phyloP scores from a whole-genome alignment of 1,140 invertebrate species.

The Vollenhovia emeryi region DNA sequence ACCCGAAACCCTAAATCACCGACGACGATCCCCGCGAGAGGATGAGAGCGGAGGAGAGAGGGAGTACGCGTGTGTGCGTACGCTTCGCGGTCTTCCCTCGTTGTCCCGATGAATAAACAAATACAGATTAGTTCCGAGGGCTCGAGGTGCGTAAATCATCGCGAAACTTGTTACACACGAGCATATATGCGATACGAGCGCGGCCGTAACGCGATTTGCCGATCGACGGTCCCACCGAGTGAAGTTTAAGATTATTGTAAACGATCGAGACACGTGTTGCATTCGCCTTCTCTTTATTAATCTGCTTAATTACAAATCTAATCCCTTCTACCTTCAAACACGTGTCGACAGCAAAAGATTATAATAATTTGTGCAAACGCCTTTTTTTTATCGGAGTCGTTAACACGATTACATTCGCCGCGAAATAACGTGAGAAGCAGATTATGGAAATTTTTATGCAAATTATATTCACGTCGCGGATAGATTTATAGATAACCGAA shows the following conservation, averaged over 20 bases:
- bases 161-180: conserved; percentile 80
- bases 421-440: background rate
- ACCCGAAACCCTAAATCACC: conserved; percentile 84
- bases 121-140: conserved; percentile 83
- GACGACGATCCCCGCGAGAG: conserved; percentile 61
- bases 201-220: conserved; percentile 56
- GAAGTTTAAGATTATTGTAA: conserved; percentile 11
- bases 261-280: background rate
- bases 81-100: conserved; percentile 76
- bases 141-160: conserved; percentile 82
- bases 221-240: conserved; percentile 42
- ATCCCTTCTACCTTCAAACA: no score
- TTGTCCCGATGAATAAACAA: conserved; percentile 85
- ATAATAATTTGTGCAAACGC: background rate
- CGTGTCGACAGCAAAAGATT: background rate
- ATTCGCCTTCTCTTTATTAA: background rate
- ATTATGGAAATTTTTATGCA: background rate
- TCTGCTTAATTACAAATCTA: background rate
- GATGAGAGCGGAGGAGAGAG: conserved; percentile 47
- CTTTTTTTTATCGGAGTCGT: conserved; percentile 13
- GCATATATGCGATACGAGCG: conserved; percentile 31
- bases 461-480: background rate
- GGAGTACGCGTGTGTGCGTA: background rate
- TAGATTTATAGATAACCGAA: background rate
- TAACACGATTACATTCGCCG: background rate